These are phyloP conservation scores for Eilema caniola DNA, from an alignment of 2,888 invertebrate genomes.

Conservation along the genomic window DNA sequence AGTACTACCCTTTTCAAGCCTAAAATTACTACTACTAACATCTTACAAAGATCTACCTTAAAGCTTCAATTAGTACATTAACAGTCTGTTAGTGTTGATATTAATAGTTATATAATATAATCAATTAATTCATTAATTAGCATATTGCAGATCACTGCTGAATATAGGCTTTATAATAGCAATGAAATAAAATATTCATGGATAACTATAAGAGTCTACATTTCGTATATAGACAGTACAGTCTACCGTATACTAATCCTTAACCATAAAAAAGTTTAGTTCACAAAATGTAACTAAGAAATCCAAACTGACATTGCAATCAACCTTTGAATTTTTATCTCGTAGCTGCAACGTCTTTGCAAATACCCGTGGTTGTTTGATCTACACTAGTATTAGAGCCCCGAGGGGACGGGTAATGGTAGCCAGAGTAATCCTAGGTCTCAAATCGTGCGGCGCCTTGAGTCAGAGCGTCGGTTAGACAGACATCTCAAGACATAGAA, in stretches of 20 bases:
- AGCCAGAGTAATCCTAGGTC: constrained; percentile 54
- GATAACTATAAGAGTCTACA: too few species aligned
- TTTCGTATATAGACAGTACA: too few species aligned
- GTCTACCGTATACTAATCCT: background rate
- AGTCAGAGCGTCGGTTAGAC: constrained; percentile 44
- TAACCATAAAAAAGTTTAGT: background rate
- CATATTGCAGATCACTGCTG: background rate
- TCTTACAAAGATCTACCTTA: too few species aligned
- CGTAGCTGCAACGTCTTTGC: constrained; percentile 16
- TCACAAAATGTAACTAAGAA: background rate
- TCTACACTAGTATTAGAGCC: constrained; percentile 43
- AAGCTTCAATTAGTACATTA: background rate
- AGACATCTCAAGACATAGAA: constrained; percentile 43
- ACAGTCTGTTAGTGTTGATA: background rate
- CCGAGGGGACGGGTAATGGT: constrained; percentile 49
- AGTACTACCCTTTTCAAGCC: background rate
- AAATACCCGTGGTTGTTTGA: constrained; percentile 37
- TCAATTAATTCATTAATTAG: background rate
- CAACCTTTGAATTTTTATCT: background rate
- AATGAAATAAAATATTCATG: background rate
- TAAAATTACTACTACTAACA: background rate
- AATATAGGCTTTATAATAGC: background rate
- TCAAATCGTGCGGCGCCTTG: constrained; percentile 52
- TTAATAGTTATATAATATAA: background rate
- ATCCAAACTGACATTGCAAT: background rate